A percentile compares a stretch with the other conserved stretches of the same genome.
phyloP scores from a whole-genome alignment of 2,797 vertebrate genomes.

The Alectoris magna region DNA sequence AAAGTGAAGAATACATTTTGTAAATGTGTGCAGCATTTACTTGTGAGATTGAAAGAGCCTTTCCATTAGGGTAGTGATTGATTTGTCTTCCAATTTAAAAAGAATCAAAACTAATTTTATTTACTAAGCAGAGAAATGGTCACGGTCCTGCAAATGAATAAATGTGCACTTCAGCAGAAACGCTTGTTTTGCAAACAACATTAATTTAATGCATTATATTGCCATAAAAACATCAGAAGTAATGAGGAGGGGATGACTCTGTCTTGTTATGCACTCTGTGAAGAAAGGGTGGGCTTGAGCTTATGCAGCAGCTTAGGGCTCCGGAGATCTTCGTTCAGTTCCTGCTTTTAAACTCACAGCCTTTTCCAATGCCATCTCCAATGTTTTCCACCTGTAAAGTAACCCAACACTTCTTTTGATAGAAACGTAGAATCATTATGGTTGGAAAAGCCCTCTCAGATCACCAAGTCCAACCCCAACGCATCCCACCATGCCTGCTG shows the following conservation, averaged over 20 bases:
- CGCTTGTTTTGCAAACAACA: neutral
- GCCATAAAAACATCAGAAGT: neutral
- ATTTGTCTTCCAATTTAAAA: conserved; percentile 25
- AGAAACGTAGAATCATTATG: too few relatives aligned
- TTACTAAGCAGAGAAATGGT: neutral
- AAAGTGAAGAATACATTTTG: neutral
- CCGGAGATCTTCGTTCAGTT: neutral
- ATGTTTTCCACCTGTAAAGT: neutral
- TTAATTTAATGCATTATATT: neutral
- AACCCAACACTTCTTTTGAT: neutral
- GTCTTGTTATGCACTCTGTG: neutral
- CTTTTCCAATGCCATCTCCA: neutral
- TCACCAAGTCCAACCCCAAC: too few relatives aligned
- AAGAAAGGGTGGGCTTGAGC: neutral
- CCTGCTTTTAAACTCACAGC: accelerated
- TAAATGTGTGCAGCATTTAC: neutral
- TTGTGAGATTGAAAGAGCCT: neutral
- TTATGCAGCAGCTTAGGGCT: neutral
- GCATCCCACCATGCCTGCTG: too few relatives aligned
- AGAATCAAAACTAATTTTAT: conserved; percentile 35
- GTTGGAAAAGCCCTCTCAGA: too few relatives aligned
- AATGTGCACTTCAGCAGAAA: neutral
- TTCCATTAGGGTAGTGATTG: conserved; percentile 22
- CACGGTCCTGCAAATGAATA: neutral
- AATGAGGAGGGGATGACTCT: neutral